Evolutionary conservation across 2,113 vertebrate species (phyloP).

Genomic region (Thamnophis sirtalis): DNA sequence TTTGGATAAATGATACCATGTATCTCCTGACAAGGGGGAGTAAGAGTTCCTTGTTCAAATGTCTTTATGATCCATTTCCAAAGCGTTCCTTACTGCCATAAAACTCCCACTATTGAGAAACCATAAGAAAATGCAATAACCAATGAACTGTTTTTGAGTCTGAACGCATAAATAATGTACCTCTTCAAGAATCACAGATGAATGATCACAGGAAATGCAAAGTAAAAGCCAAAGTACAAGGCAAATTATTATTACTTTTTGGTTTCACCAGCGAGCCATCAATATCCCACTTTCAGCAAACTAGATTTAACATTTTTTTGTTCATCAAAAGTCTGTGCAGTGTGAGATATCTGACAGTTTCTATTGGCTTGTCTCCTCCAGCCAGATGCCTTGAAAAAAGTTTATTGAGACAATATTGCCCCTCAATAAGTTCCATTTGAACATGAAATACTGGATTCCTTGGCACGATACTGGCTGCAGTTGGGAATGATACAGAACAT

Average conservation of each 20-base stretch:
- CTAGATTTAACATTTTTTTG: background rate
- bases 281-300: background rate
- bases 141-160: rapidly evolving
- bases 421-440: background rate
- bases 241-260: background rate
- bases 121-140: background rate
- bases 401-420: background rate
- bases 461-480: slow-evolving; percentile 1
- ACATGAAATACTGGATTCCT: background rate
- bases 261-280: background rate
- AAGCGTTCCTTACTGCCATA: background rate
- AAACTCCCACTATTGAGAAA: background rate
- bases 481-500: slow-evolving; percentile 9
- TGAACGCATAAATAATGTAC: background rate
- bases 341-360: background rate
- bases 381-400: slow-evolving; percentile 19
- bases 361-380: slow-evolving; percentile 21
- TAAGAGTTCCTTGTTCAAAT: background rate
- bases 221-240: background rate
- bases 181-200: background rate
- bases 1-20: background rate
- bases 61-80: background rate
- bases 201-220: background rate
- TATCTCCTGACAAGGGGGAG: background rate
- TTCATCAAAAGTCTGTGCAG: background rate